Evolutionary conservation across 1,140 invertebrate genomes (phyloP).

Genomic region (Gryllus bimaculatus): DNA sequence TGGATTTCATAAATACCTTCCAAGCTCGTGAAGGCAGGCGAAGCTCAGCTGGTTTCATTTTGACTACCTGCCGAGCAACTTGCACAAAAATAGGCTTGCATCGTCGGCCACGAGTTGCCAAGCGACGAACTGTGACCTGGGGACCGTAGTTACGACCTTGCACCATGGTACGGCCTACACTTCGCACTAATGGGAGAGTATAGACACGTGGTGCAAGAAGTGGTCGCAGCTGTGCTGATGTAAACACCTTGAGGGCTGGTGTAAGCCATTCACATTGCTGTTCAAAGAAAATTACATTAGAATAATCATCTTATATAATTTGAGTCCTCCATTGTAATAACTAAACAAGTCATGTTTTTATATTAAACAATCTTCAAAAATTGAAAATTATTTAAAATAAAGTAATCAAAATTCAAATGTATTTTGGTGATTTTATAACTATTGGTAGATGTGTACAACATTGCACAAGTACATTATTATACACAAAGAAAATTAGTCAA

Average conservation of each 20-base stretch:
- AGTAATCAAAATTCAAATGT: no score
- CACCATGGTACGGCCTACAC: slow-evolving; percentile 55
- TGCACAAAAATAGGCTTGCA: slow-evolving; percentile 52
- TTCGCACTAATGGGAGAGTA: slow-evolving; percentile 52
- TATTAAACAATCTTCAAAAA: no score
- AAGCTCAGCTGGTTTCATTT: slow-evolving; percentile 46
- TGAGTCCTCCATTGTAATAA: no score
- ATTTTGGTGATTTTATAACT: no score
- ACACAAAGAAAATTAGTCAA: no score
- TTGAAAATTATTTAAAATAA: no score
- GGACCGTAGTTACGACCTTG: slow-evolving; percentile 58
- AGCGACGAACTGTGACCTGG: slow-evolving; percentile 51
- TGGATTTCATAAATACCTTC: slow-evolving; percentile 40
- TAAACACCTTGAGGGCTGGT: slow-evolving; percentile 27
- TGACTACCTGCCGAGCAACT: slow-evolving; percentile 53
- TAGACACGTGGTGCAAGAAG: slow-evolving; percentile 50
- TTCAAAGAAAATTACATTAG: not conserved
- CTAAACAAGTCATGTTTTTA: no score
- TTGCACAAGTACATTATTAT: no score
- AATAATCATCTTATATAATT: no score
- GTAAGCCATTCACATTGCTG: slow-evolving; percentile 20
- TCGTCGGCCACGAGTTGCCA: slow-evolving; percentile 45
- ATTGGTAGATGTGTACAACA: no score
- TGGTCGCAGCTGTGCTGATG: slow-evolving; percentile 41
- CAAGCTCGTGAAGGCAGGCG: slow-evolving; percentile 53